phyloP scores from a whole-genome alignment of 2,113 vertebrate genomes.

The Pelvicachromis taeniatus region DNA sequence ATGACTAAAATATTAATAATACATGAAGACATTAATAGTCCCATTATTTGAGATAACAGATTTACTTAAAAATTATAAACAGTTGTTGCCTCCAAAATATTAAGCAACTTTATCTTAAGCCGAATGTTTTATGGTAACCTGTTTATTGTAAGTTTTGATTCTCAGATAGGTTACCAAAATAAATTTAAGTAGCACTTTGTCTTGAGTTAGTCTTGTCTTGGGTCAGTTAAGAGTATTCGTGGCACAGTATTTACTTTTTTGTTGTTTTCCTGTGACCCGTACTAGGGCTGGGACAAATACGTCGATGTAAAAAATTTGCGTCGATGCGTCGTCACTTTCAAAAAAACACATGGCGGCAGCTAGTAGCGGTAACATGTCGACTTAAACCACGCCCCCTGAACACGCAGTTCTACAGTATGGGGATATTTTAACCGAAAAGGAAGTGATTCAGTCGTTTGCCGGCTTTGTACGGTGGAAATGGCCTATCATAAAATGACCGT shows the following conservation, averaged over 20 bases:
- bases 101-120: not conserved
- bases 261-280: not conserved
- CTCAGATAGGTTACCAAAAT: not conserved
- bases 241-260: not conserved
- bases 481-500: no score
- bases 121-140: not conserved
- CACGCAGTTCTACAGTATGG: no score
- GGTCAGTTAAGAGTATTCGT: not conserved
- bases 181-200: not conserved
- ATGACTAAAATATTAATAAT: not conserved
- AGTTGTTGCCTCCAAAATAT: not conserved
- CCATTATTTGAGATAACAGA: not conserved
- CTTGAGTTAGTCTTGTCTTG: not conserved
- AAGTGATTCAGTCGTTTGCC: no score
- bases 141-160: not conserved
- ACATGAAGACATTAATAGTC: not conserved
- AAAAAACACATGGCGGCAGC: no score
- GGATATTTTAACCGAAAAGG: no score
- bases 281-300: no score
- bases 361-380: no score
- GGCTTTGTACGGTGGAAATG: no score
- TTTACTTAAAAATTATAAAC: not conserved
- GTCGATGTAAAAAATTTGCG: no score
- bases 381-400: no score
- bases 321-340: no score